These are phyloP conservation scores for Ctenomys sociabilis DNA, from an alignment of 2,113 vertebrate species.

Conservation along the genomic window DNA sequence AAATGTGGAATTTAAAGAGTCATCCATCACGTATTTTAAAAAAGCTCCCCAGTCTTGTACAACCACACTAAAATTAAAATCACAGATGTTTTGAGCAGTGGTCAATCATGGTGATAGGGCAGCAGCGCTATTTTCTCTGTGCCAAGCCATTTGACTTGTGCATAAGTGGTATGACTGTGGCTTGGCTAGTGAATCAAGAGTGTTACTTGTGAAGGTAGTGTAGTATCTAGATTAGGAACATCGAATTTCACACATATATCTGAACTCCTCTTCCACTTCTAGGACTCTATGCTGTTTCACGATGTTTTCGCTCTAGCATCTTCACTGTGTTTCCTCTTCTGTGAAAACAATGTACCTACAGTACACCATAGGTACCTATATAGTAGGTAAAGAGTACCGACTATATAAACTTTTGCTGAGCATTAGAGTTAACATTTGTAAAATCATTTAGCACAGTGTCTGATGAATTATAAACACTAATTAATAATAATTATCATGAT, in stretches of 20 bases:
- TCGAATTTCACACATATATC: neutral
- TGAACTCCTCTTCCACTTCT: neutral
- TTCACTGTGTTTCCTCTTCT: neutral
- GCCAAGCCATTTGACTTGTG: neutral
- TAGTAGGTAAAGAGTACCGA: neutral
- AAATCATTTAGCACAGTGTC: slow-evolving; percentile 32
- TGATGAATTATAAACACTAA: slow-evolving; percentile 15
- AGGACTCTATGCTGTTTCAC: neutral
- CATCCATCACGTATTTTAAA: neutral
- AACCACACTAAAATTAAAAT: neutral
- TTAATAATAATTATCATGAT: slow-evolving; percentile 32
- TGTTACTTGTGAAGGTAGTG: neutral
- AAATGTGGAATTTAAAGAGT: slow-evolving; percentile 5
- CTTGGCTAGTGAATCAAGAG: neutral
- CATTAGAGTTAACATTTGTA: slow-evolving; percentile 11
- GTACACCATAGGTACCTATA: too few relatives aligned
- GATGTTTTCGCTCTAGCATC: neutral
- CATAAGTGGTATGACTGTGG: neutral
- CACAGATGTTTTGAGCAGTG: neutral
- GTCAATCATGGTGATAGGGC: neutral
- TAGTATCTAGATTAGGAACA: neutral
- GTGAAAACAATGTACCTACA: neutral
- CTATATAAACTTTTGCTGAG: neutral
- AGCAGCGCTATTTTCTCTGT: neutral
- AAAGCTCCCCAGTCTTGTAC: neutral